These are phyloP conservation scores for Leptinotarsa tumamoca DNA, from an alignment of 2,888 invertebrate genomes.

Conservation along the genomic window DNA sequence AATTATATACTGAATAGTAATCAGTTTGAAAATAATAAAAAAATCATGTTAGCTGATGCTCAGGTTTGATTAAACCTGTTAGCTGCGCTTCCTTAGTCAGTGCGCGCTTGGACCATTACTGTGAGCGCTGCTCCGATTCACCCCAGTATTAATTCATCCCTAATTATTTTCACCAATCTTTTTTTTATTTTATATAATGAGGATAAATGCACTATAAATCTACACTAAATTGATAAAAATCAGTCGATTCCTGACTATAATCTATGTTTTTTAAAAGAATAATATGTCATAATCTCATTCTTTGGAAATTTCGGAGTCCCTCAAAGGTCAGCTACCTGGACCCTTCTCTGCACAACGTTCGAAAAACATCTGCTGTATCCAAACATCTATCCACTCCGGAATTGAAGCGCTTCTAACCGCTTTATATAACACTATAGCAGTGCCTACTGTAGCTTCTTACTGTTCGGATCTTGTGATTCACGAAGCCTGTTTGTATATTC, in stretches of 20 bases:
- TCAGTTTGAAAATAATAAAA: constrained; percentile 22
- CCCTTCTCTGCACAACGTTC: background rate
- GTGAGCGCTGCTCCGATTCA: constrained; percentile 21
- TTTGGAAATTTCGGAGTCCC: constrained; percentile 10
- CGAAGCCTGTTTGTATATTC: background rate
- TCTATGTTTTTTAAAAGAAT: background rate
- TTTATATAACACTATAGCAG: background rate
- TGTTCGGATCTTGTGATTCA: constrained; percentile 1
- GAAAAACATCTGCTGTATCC: constrained; percentile 8
- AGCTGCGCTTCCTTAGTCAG: constrained; percentile 18
- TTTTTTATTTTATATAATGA: constrained; percentile 16
- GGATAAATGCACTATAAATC: constrained; percentile 20
- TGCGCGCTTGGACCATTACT: constrained; percentile 15
- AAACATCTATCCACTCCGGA: background rate
- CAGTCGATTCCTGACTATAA: constrained; percentile 15
- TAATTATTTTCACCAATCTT: constrained; percentile 3
- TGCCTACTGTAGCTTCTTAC: background rate
- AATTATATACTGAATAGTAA: constrained; percentile 21
- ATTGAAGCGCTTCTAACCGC: constrained; percentile 5
- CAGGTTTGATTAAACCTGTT: constrained; percentile 13
- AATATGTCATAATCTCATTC: constrained; percentile 1
- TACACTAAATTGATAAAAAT: constrained; percentile 18
- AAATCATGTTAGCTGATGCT: constrained; percentile 17
- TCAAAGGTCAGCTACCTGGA: constrained; percentile 7
- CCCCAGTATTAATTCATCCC: background rate